Evolutionary conservation across 2,113 vertebrate genomes (phyloP), one percentile per base, ranked within the genome.

Genomic region (Oreochromis spilurus): DNA sequence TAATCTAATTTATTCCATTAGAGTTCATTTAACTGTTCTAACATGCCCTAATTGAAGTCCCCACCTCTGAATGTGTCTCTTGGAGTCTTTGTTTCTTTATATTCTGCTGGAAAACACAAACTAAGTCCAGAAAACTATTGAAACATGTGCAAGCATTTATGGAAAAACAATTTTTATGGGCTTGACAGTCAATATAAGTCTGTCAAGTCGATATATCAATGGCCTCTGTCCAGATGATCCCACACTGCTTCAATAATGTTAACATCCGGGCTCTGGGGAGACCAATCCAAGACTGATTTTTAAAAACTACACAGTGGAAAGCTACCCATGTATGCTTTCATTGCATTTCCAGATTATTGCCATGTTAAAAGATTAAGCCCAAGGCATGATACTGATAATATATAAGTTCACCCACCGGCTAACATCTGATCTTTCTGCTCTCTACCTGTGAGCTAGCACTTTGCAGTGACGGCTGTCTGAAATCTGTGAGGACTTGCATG

Each of bases 1-100:
- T 55, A 82, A 36, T 6, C 88, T 85, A 88, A 86, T 90, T 52
- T n/a, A 36, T n/a, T 62, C 31, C 48, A 90, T 93, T 89, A 83
- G n/a, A 57, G 7, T 45, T 88, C 52, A 72, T 88, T 88, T 85
- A 62, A 85, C 84, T 89, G 26, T 81, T 84, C 34, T 52, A 53
- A 26, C 29, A 43, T 40, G 2, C 8, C 21, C 19, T 16, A 2
- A 55, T 36, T 53, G 65, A 87, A 2, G 87, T 79, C 72, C 26
- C 7, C 50, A 40, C 11, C 60, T 86, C 48, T 65, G 6, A 80
- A 78, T 86, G 81, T 40, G 48, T 19, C n/a, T 24, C 58, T 43
- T 26, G 8, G 13, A 70, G 7, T 16, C 65, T 67, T 70, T n/a
- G 16, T 43, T 40, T 67, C 19, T 40, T 43, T 24, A 70, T 40